These are phyloP conservation scores for Melanotus villosus DNA, from an alignment of 2,888 invertebrate species.

Conservation along the genomic window DNA sequence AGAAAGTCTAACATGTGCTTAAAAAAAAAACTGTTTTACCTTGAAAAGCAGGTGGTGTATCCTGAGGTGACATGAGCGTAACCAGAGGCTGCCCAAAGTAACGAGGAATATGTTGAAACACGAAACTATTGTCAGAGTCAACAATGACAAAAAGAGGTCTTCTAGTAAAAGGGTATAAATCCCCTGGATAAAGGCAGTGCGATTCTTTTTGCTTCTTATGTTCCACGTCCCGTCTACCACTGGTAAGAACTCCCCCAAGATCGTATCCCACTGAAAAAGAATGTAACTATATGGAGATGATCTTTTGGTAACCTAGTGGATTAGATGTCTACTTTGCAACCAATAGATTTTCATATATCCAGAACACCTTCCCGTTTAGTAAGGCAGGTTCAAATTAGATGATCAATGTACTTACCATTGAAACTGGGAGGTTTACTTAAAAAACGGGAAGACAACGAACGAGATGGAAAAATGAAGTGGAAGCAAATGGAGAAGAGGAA, in stretches of 20 bases:
- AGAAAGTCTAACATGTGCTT: too few species aligned
- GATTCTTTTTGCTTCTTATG: constrained; percentile 76
- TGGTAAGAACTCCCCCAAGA: constrained; percentile 91
- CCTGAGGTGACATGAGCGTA: constrained; percentile 93
- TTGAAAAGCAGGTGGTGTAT: constrained; percentile 87
- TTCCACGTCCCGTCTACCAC: constrained; percentile 83
- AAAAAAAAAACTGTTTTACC: too few species aligned
- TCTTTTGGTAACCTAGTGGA: background rate
- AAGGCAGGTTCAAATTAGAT: too few species aligned
- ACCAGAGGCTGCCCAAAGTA: constrained; percentile 95
- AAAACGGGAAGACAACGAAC: too few species aligned
- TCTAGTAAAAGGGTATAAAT: constrained; percentile 92
- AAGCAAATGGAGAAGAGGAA: too few species aligned
- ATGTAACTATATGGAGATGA: too few species aligned
- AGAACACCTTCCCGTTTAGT: too few species aligned
- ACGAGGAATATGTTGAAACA: constrained; percentile 90
- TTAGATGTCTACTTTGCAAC: too few species aligned
- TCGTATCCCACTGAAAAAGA: constrained; percentile 85
- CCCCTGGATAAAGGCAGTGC: constrained; percentile 92
- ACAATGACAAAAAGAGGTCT: constrained; percentile 94
- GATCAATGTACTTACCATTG: too few species aligned
- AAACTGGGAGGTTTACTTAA: too few species aligned
- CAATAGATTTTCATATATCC: too few species aligned
- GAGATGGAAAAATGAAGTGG: too few species aligned
- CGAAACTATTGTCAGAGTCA: constrained; percentile 95